Base-by-base conservation (phyloP, 2,888 invertebrate species). In the Cancer borealis region DNA sequence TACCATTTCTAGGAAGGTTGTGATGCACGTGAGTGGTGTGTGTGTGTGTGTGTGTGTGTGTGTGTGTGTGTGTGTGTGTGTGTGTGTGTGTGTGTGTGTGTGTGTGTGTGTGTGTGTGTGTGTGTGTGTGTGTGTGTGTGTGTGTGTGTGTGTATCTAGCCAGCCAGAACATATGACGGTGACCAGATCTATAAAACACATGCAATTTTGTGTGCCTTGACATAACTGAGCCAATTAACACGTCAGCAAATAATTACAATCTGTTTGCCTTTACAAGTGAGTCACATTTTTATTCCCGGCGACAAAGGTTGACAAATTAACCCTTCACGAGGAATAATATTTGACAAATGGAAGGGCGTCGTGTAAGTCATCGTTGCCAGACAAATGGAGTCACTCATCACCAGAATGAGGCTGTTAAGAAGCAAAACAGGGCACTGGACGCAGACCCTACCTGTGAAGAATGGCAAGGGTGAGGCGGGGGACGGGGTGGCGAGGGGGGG, bases 301-400 rank as follows among this genome's bases (percentile, higher is more conserved):
- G 91, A 91, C 91, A 21, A 45, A 17, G 39, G 66, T 12, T 66
- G 91, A 91, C 26, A 66, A 49, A 91, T 49, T 30, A 45, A n/a
- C 39, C 91, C 73, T 17, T 91, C 39, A 79, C 79, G 73, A 8
- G 45, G 54, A 45, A 91, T 79, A 73, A 73, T 73, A 73, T 73
- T 46, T 91, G 91, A 91, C 91, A 46, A 91, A 91, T 54, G n/a
- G 73, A 30, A 30, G 47, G 79, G 26, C 66, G 91, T 91, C 79
- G 46, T 26, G 79, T 46, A 79, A 46, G 91, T 47, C 73, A 45
- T 91, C 91, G 12, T 12, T 10, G 26, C 17, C 21, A 79, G 91
- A 91, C 73, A 79, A 79, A 91, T 91, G 91, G 79, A 73, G 91
- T 79, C 91, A 91, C 91, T 10, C 79, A 73, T 91, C 91, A 91